phyloP scores from a whole-genome alignment of 2,888 invertebrate species.

The Oxystoma pomonae region DNA sequence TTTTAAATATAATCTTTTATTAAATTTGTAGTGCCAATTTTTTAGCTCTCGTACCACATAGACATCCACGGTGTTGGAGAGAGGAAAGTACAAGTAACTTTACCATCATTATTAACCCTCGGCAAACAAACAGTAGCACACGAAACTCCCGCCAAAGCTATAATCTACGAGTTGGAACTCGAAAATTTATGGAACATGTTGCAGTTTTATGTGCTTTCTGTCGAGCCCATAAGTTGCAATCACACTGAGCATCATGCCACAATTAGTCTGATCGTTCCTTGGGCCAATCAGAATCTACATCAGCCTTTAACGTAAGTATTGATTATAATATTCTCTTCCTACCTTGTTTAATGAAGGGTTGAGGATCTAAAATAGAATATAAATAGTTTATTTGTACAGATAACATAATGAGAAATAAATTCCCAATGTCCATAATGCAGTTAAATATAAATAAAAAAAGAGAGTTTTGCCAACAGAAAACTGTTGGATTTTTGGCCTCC shows the following conservation, averaged over 20 bases:
- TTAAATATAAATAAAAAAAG: too few species aligned
- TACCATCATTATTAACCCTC: slow-evolving; percentile 38
- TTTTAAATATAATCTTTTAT: too few species aligned
- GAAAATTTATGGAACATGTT: slow-evolving; percentile 55
- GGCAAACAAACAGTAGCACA: slow-evolving; percentile 46
- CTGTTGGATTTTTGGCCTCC: too few species aligned
- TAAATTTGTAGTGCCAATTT: too few species aligned
- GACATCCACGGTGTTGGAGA: slow-evolving; percentile 57
- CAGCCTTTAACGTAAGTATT: slow-evolving; percentile 61
- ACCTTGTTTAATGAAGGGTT: too few species aligned
- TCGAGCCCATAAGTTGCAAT: slow-evolving; percentile 53
- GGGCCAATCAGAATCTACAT: slow-evolving; percentile 60
- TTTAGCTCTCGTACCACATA: slow-evolving; percentile 59
- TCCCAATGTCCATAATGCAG: too few species aligned
- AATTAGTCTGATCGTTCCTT: slow-evolving; percentile 60
- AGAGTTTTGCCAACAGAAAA: too few species aligned
- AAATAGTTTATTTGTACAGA: too few species aligned
- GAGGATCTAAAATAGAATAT: too few species aligned
- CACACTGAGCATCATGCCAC: slow-evolving; percentile 54
- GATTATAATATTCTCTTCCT: too few species aligned
- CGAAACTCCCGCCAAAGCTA: slow-evolving; percentile 54
- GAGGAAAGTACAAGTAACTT: slow-evolving; percentile 35
- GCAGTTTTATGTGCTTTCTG: slow-evolving; percentile 57
- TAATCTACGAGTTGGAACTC: slow-evolving; percentile 60
- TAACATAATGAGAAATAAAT: too few species aligned